Percentiles rank a stretch among this genome's conserved stretches.
Conservation (phyloP, 2,113 vertebrate genomes). For the Coturnix japonica region DNA sequence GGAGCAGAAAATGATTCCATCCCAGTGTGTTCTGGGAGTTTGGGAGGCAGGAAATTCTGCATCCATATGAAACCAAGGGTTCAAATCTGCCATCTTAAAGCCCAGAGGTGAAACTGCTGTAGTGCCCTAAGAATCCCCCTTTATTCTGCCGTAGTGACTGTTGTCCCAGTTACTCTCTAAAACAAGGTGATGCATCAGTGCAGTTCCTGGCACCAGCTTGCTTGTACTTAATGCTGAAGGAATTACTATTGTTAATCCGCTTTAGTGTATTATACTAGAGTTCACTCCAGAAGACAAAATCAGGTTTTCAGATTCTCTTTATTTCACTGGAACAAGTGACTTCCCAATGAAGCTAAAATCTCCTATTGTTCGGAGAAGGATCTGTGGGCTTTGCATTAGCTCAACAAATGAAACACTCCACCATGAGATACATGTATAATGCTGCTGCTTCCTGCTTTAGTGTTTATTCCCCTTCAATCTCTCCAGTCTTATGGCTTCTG, state of each 20-base stretch:
- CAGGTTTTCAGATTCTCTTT: neutral
- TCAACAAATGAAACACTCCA: neutral
- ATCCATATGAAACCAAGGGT: neutral
- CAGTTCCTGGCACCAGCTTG: neutral
- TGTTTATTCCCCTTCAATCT: neutral
- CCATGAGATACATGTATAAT: neutral
- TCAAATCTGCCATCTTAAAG: neutral
- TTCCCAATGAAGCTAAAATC: neutral
- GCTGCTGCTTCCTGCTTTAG: neutral
- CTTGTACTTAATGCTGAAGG: neutral
- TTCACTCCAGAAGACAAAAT: neutral
- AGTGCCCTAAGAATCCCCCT: neutral
- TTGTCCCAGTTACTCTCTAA: neutral
- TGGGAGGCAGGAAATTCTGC: neutral
- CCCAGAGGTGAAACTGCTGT: neutral
- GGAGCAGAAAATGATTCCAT: neutral
- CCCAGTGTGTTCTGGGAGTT: accelerated
- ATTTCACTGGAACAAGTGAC: neutral
- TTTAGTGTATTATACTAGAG: neutral
- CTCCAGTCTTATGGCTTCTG: neutral
- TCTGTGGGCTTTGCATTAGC: neutral
- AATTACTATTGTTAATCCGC: neutral
- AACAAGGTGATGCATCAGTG: neutral
- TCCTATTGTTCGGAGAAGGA: neutral
- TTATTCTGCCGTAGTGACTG: neutral